Conservation (phyloP, 2,888 invertebrate genomes). For the Sepiola atlantica region DNA sequence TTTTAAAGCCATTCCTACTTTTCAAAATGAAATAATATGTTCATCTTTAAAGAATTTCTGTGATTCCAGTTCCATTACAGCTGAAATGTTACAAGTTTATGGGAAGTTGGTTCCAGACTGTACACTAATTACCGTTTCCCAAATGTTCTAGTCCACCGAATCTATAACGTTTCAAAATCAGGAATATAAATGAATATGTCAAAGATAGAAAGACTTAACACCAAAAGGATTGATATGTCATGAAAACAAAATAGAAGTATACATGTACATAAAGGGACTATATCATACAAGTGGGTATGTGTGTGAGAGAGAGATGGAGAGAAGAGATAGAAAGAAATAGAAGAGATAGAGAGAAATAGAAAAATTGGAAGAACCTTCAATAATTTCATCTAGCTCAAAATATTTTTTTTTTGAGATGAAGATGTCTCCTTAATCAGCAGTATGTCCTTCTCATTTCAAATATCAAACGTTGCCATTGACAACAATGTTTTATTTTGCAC, state of each 20-base stretch:
- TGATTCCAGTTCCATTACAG: background rate
- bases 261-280: background rate
- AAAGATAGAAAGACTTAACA: background rate
- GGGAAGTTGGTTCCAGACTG: conserved; percentile 9
- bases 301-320: background rate
- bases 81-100: background rate
- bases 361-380: background rate
- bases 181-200: background rate
- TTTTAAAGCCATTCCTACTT: background rate
- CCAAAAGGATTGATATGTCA: background rate
- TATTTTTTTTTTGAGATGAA: background rate
- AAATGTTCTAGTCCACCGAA: background rate
- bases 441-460: background rate
- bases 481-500: background rate
- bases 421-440: background rate
- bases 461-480: background rate
- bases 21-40: background rate
- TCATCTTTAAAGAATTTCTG: background rate
- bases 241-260: background rate
- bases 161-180: background rate
- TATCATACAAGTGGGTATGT: background rate
- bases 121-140: background rate
- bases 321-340: too few species aligned
- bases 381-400: background rate
- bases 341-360: too few species aligned